These are phyloP conservation scores for Notodonta dromedarius DNA, from an alignment of 2,888 invertebrate species.

Conservation along the genomic window DNA sequence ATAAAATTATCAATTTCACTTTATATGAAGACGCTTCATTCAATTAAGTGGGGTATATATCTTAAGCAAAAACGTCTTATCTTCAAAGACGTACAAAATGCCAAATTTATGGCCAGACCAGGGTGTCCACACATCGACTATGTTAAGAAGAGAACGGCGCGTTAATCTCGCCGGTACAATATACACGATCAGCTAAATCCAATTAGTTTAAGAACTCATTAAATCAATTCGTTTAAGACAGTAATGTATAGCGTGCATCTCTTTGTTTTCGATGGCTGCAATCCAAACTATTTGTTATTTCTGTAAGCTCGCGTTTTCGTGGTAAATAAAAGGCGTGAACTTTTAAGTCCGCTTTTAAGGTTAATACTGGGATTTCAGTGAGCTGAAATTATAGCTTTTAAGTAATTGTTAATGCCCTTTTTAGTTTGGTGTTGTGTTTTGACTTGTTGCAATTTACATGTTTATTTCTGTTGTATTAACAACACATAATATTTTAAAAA, in stretches of 20 bases:
- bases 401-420: slow-evolving; percentile 3
- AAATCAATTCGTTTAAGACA: slow-evolving; percentile 79
- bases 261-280: slow-evolving; percentile 77
- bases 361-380: slow-evolving; percentile 25
- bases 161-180: slow-evolving; percentile 67
- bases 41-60: slow-evolving; percentile 43
- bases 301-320: slow-evolving; percentile 52
- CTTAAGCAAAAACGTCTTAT: slow-evolving; percentile 54
- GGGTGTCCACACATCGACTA: slow-evolving; percentile 48
- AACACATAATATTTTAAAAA: too few species aligned
- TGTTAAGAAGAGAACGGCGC: slow-evolving; percentile 51
- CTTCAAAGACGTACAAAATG: slow-evolving; percentile 64
- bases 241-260: slow-evolving; percentile 69
- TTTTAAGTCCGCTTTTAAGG: slow-evolving; percentile 37
- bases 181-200: slow-evolving; percentile 72
- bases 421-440: neutral
- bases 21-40: slow-evolving; percentile 39
- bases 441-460: too few species aligned
- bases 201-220: slow-evolving; percentile 79
- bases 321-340: slow-evolving; percentile 53
- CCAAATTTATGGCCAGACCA: slow-evolving; percentile 64
- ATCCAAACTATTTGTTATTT: slow-evolving; percentile 79
- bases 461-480: too few species aligned
- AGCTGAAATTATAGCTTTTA: slow-evolving; percentile 19
- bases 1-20: slow-evolving; percentile 30